Evolutionary conservation across 2,797 vertebrate species (phyloP).

Genomic region (Poeciliopsis gracilis): DNA sequence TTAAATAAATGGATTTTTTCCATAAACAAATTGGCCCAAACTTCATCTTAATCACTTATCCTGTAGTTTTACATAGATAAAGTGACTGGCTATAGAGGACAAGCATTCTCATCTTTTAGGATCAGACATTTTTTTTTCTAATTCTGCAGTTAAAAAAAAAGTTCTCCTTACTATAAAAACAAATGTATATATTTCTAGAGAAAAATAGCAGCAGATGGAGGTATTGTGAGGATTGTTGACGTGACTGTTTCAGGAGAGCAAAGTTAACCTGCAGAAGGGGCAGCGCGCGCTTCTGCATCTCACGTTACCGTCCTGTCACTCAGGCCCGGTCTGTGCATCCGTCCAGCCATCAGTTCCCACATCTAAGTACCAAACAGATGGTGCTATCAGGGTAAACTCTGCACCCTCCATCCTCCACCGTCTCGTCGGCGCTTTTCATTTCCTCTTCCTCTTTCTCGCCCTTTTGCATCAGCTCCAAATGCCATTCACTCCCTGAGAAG

Average conservation of each 20-base stretch:
- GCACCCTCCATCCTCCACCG: constrained; percentile 9
- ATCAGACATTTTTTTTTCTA: neutral
- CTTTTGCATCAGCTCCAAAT: constrained; percentile 34
- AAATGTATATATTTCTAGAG: neutral
- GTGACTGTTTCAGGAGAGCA: neutral
- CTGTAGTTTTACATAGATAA: neutral
- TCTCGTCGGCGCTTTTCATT: constrained; percentile 58
- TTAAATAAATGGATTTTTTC: neutral
- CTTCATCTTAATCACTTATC: neutral
- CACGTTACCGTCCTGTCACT: neutral
- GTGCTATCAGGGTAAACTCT: constrained; percentile 3
- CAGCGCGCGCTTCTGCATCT: constrained; percentile 3
- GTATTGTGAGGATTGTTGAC: neutral
- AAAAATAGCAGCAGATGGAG: neutral
- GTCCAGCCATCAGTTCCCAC: neutral
- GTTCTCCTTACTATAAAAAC: neutral
- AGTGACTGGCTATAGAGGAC: neutral
- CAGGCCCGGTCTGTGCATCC: neutral
- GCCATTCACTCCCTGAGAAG: constrained; percentile 41
- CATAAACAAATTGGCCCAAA: neutral
- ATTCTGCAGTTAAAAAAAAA: neutral
- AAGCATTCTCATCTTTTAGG: neutral
- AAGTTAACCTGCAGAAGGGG: neutral
- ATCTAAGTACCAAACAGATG: constrained; percentile 5
- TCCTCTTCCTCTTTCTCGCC: constrained; percentile 29